Base-by-base conservation (phyloP, 2,888 invertebrate species). In the Pterostichus madidus region DNA sequence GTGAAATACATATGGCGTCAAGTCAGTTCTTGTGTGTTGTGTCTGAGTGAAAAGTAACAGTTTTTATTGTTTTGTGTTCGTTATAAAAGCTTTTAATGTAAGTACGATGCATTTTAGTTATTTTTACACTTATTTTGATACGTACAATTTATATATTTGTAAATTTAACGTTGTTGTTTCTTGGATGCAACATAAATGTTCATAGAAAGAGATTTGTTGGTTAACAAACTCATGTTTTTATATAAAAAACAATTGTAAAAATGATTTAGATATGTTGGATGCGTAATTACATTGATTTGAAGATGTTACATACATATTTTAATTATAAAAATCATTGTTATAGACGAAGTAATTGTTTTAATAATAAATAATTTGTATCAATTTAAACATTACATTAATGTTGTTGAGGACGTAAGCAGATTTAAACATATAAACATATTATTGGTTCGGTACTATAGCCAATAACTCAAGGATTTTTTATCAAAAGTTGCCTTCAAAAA, bases 161-260 rank as follows among this genome's bases (percentile, higher is more conserved):
- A 3, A 7, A 39, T 7, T 39, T 17, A 49, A 17, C 31, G 49
- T 8, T n/a, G 17, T 49, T 31, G 17, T 15, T 61, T 61, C 1
- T 6, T 61, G 0, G 24, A 1, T 31, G 24, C 2, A 77, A 32
- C 3, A 56, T 56, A 39, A 39, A 39, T 39, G 39, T 39, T 39
- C 1, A 6, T 35, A 53, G 15, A 35, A 77, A 32, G 31, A 24
- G 53, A 13, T 56, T 75, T 77, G 52, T 77, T 77, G 77, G 77
- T 77, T 77, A 77, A 15, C 11, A 77, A 59, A 56, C 15, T 77
- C 77, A 59, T 77, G 77, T 77, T 77, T 77, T 77, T 24, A n/a
- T 24, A 32, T 13, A 56, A 59, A 77, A 35, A 59, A n/a, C 31
- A 6, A 32, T 77, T 24, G 56, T 15, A 52, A 56, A n/a, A 52